phyloP scores from a whole-genome alignment of 2,888 invertebrate genomes.

The Xestoiulus laeticollis region DNA sequence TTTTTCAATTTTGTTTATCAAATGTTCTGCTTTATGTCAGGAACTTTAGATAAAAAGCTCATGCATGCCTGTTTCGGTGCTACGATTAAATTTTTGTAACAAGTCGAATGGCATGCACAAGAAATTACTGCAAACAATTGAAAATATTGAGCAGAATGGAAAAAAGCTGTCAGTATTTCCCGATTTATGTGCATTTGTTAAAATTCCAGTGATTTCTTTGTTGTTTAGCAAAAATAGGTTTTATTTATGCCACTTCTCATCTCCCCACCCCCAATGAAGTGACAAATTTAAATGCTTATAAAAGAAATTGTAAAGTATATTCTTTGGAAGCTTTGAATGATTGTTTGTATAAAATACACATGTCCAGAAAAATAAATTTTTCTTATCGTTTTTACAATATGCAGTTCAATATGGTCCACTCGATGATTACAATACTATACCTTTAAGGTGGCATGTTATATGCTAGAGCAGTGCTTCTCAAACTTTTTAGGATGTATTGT shows the following conservation, averaged over 20 bases:
- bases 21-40: not conserved
- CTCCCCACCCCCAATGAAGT: not conserved
- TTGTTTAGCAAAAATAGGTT: not conserved
- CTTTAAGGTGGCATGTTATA: too few species aligned
- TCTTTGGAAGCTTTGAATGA: not conserved
- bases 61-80: not conserved
- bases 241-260: not conserved
- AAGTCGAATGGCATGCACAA: not conserved
- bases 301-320: constrained; percentile 38
- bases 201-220: not conserved
- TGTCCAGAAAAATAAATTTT: constrained; percentile 43
- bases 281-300: constrained; percentile 1
- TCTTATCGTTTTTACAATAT: constrained; percentile 42
- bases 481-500: too few species aligned
- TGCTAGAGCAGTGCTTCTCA: too few species aligned
- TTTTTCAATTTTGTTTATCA: not conserved
- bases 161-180: not conserved
- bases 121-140: not conserved
- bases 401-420: not conserved
- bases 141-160: not conserved
- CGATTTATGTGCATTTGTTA: not conserved
- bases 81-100: not conserved
- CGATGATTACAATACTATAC: not conserved
- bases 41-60: not conserved
- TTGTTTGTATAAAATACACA: constrained; percentile 35